Evolutionary conservation across 2,888 invertebrate genomes (phyloP), one percentile per base, ranked within the genome.

Genomic region (Physocephala rufipes): DNA sequence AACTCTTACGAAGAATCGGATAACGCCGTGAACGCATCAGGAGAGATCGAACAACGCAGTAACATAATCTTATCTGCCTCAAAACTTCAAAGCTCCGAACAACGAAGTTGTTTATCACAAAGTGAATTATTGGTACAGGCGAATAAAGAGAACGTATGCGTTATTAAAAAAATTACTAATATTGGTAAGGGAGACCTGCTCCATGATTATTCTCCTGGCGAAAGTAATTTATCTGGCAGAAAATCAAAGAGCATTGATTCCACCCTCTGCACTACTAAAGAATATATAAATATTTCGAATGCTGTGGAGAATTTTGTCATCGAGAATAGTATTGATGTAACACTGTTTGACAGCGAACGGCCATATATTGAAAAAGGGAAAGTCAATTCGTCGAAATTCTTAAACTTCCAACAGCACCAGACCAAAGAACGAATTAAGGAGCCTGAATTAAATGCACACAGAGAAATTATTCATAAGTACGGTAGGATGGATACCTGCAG

Each of bases 1-100:
- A 74, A 76, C 53, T 74, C 76, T 0, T 77, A 76, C 62, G 77
- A 76, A 67, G 70, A 74, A 24, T 75, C 74, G 0, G 77, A 77
- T 67, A 58, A 73, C 70, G 55, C 51, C 9, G 51, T 21, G 7
- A 68, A 68, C 24, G 21, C 51, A 19, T 62, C 68, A 7, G 62
- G 13, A 2, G 68, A 49, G 36, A 21, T 19, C 12, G 58, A 67
- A 21, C 47, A 30, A 9, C 13, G 15, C 16, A n/a, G n/a, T n/a
- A n/a, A n/a, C n/a, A n/a, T n/a, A n/a, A n/a, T n/a, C n/a, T n/a
- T n/a, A n/a, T n/a, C n/a, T n/a, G n/a, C n/a, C n/a, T n/a, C n/a
- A n/a, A n/a, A n/a, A n/a, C n/a, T n/a, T n/a, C n/a, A n/a, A n/a
- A n/a, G n/a, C n/a, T 13, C 2, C n/a, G 55, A 55, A 55, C n/a